phyloP scores from a whole-genome alignment of 2,113 vertebrate genomes.

The Cranoglanis bouderius region DNA sequence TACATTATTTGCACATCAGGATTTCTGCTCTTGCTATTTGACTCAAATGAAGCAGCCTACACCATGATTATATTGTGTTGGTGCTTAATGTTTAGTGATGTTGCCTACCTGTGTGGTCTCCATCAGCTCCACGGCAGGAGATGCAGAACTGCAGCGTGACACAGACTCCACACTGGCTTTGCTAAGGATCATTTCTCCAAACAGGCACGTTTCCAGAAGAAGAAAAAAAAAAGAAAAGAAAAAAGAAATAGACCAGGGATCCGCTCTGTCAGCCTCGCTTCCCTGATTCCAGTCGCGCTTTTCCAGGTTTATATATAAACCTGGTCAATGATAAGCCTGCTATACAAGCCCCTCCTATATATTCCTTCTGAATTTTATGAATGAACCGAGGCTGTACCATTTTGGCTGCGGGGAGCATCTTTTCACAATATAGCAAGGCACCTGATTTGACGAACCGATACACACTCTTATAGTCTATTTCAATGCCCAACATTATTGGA shows the following conservation, averaged over 20 bases:
- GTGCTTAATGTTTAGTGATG: constrained; percentile 16
- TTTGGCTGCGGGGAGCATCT: constrained; percentile 47
- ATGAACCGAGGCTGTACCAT: constrained; percentile 80
- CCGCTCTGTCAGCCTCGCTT: neutral
- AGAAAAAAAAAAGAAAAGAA: neutral
- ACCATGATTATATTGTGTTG: neutral
- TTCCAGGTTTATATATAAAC: constrained; percentile 78
- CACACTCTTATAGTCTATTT: neutral
- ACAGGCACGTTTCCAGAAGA: constrained; percentile 2
- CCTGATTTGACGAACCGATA: neutral
- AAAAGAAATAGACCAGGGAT: constrained; percentile 8
- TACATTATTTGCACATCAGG: neutral
- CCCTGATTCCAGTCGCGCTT: constrained; percentile 38
- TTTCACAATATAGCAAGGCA: constrained; percentile 12
- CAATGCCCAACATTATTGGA: neutral
- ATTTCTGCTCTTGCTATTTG: neutral
- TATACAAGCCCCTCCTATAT: constrained; percentile 77
- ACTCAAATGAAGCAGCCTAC: constrained; percentile 11
- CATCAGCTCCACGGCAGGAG: constrained; percentile 81
- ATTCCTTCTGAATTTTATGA: constrained; percentile 81
- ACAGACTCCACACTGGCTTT: constrained; percentile 85
- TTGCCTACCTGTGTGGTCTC: constrained; percentile 81
- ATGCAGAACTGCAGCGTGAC: constrained; percentile 86
- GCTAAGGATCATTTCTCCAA: constrained; percentile 77
- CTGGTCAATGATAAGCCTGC: constrained; percentile 72